These are phyloP conservation scores for Hirtodrosophila confusa DNA, from an alignment of 2,888 invertebrate species.

Conservation along the genomic window DNA sequence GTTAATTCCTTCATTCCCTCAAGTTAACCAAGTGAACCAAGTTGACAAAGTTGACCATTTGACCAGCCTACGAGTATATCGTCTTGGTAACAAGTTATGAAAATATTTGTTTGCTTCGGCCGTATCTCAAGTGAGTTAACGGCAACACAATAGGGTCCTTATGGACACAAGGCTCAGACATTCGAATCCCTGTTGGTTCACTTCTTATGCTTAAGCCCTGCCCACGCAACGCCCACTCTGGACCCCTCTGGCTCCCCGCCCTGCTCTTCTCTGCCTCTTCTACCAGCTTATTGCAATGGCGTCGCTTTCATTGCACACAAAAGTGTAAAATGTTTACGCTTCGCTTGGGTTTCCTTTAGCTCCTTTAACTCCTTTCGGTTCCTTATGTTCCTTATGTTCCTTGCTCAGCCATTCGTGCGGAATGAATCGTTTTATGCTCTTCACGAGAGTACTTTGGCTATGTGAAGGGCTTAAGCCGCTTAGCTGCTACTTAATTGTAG, in stretches of 20 bases:
- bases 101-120: slow-evolving; percentile 22
- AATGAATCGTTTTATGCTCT: slow-evolving; percentile 70
- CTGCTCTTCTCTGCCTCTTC: slow-evolving; percentile 2
- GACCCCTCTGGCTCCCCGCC: not conserved
- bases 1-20: not conserved
- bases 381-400: slow-evolving; percentile 11
- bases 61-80: slow-evolving; percentile 36
- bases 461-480: not conserved
- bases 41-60: slow-evolving; percentile 11
- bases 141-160: slow-evolving; percentile 35
- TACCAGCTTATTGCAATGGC: slow-evolving; percentile 55
- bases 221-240: slow-evolving; percentile 1
- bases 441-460: slow-evolving; percentile 32
- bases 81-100: slow-evolving; percentile 31
- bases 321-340: slow-evolving; percentile 77
- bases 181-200: slow-evolving; percentile 15
- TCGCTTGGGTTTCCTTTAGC: slow-evolving; percentile 61
- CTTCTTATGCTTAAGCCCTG: slow-evolving; percentile 31
- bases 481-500: too few species aligned
- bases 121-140: slow-evolving; percentile 55
- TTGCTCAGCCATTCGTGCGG: slow-evolving; percentile 63
- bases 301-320: slow-evolving; percentile 72
- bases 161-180: slow-evolving; percentile 35
- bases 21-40: slow-evolving; percentile 7
- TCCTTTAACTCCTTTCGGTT: slow-evolving; percentile 20